Conservation (phyloP, 2,888 invertebrate genomes). For the Melanargia galathea region DNA sequence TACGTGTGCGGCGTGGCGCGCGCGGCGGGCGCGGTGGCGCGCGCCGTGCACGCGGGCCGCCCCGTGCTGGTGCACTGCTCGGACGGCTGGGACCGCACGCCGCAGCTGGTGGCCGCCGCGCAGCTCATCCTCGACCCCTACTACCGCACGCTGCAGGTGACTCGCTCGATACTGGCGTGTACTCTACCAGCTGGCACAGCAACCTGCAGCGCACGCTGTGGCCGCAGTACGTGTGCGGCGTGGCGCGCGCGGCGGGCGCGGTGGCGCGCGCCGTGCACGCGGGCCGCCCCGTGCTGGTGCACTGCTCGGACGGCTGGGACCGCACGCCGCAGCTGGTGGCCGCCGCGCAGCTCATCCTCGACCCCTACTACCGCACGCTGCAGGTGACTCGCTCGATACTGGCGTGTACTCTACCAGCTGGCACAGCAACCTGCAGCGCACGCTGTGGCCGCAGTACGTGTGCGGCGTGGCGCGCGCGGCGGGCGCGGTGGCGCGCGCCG, state of each 20-base stretch:
- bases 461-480: constrained; percentile 92
- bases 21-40: constrained; percentile 90
- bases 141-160: constrained; percentile 95
- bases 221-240: constrained; percentile 93
- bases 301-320: constrained; percentile 99
- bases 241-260: constrained; percentile 90
- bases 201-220: constrained; percentile 94
- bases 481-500: constrained; percentile 89
- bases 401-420: constrained; percentile 88
- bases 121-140: constrained; percentile 96
- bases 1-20: constrained; percentile 93
- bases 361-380: constrained; percentile 96
- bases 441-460: constrained; percentile 96
- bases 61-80: constrained; percentile 99
- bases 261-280: constrained; percentile 92
- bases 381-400: constrained; percentile 84
- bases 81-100: constrained; percentile 99
- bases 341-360: constrained; percentile 94
- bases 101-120: constrained; percentile 96
- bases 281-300: constrained; percentile 95
- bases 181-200: constrained; percentile 93
- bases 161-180: background rate
- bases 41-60: constrained; percentile 90
- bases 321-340: constrained; percentile 98
- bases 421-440: constrained; percentile 93